Evolutionary conservation across 2,797 vertebrate genomes (phyloP), one percentile per base, ranked within the genome.

Genomic region (Gymnodraco acuticeps): DNA sequence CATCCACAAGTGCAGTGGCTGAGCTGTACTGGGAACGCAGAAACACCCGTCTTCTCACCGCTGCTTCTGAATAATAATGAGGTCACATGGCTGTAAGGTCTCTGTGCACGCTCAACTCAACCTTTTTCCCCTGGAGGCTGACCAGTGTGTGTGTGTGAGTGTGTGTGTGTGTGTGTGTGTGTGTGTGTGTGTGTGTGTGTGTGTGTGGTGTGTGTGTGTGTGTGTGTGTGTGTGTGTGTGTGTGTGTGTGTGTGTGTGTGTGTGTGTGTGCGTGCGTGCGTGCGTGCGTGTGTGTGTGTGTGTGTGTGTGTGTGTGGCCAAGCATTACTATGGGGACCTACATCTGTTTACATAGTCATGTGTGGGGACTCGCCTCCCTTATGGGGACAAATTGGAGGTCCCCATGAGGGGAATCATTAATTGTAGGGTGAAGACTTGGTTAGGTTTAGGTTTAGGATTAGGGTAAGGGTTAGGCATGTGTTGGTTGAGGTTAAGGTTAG

Each of bases 21-120:
- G 90, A 89, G 84, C 86, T 84, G 83, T 75, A 93, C 88, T 95
- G 94, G 93, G 94, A 95, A 95, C 88, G 72, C 69, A 66, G 84
- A 77, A 73, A 67, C 54, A 60, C 86, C 83, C 79, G 76, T 89
- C 92, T 95, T 95, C 94, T 95, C 95, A 95, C 93, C 82, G 23
- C 84, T 69, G 59, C 70, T 83, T 90, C 69, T 83, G 89, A 91
- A 95, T 94, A 87, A 78, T 93, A 92, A 95, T 91, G 89, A 93
- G 89, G 91, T 92, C 90, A 90, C 76, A 59, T 63, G 79, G 75
- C 72, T 73, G 63, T 64, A 61, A 89, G 75, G 85, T 89, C 85
- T 82, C 70, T 42, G 72, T 70, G 68, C 61, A 70, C n/a, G 45
- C 71, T 81, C 82, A 68, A 53, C 76, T 82, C 53, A 72, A 86